A percentile compares a stretch with the other conserved stretches of the same genome.
Conservation (phyloP, 1,140 invertebrate species). For the Matsumurasca onukii region DNA sequence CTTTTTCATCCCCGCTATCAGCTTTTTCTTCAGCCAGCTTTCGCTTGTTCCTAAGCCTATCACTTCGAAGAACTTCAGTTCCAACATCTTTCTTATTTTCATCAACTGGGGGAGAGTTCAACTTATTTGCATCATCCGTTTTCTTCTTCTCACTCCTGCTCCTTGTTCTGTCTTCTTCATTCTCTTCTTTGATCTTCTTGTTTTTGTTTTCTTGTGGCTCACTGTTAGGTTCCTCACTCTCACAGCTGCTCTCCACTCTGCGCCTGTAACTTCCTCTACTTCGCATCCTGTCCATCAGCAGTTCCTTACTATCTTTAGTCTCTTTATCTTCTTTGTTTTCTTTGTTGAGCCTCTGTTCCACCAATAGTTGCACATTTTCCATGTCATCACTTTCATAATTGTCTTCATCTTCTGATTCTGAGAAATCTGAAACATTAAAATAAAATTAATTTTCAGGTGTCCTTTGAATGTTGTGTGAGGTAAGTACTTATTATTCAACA, state of each 20-base stretch:
- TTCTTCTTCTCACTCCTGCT: constrained; percentile 22
- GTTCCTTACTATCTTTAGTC: constrained; percentile 49
- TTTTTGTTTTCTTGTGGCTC: neutral
- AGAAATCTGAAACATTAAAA: constrained; percentile 35
- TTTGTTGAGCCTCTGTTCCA: neutral
- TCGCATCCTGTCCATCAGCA: constrained; percentile 31
- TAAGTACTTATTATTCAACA: no score
- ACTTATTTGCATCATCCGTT: constrained; percentile 26
- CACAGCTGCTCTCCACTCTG: neutral
- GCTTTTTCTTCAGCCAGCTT: constrained; percentile 31
- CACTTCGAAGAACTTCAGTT: constrained; percentile 27
- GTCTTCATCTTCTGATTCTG: constrained; percentile 51
- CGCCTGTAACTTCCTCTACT: constrained; percentile 23
- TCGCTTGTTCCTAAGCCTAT: constrained; percentile 36
- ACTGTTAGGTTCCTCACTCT: no score
- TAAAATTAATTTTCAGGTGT: no score
- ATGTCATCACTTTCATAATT: constrained; percentile 46
- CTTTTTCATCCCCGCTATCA: constrained; percentile 37
- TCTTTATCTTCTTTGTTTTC: constrained; percentile 45
- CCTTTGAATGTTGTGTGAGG: no score
- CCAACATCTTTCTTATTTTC: constrained; percentile 32
- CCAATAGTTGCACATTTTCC: neutral
- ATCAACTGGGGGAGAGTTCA: neutral
- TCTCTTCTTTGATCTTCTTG: constrained; percentile 24
- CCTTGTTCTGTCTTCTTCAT: constrained; percentile 25